These are phyloP conservation scores for Poliocrania exsul DNA, from an alignment of 2,797 vertebrate species.

Conservation along the genomic window DNA sequence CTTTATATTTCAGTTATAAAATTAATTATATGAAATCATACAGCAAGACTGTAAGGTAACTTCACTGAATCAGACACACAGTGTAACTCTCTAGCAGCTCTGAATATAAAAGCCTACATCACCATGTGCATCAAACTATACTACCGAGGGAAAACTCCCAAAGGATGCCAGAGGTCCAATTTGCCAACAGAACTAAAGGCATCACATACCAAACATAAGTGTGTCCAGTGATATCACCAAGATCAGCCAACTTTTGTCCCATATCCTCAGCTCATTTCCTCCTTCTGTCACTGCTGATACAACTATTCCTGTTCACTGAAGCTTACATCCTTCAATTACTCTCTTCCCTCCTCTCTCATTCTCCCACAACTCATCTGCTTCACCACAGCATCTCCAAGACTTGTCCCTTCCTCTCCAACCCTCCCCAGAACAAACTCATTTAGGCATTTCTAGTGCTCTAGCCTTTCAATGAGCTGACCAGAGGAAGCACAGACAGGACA, in stretches of 20 bases:
- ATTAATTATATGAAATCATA: neutral
- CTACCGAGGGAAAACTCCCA: neutral
- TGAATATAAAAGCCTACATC: neutral
- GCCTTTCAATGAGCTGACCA: neutral
- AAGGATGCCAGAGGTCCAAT: neutral
- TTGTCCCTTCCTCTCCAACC: neutral
- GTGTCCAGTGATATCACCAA: neutral
- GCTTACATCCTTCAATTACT: slow-evolving; percentile 36
- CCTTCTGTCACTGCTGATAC: neutral
- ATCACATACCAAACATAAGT: neutral
- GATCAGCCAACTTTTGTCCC: neutral
- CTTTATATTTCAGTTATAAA: neutral
- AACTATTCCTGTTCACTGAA: neutral
- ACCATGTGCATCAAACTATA: neutral
- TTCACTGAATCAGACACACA: neutral
- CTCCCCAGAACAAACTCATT: neutral
- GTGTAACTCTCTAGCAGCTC: neutral
- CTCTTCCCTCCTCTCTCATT: neutral
- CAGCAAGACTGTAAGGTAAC: neutral
- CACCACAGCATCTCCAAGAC: neutral
- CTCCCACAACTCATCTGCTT: neutral
- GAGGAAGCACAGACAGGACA: neutral
- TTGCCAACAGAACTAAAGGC: neutral
- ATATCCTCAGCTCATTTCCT: slow-evolving; percentile 4
- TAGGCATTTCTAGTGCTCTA: neutral